Conservation (phyloP, 2,888 invertebrate species). For the Conistra vaccinii region DNA sequence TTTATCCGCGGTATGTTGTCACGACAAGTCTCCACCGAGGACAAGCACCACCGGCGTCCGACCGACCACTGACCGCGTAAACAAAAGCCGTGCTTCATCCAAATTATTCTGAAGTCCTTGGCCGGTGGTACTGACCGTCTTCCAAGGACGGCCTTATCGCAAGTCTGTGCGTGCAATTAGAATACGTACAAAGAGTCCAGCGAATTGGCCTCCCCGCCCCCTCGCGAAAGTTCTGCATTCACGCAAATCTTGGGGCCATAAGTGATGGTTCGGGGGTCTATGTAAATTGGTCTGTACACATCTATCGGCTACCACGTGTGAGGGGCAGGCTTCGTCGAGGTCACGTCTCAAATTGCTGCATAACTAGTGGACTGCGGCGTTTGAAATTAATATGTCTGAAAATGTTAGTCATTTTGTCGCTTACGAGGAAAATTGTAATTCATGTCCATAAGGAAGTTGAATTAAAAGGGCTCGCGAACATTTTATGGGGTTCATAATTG, state of each 20-base stretch:
- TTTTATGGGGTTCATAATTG: slow-evolving; percentile 18
- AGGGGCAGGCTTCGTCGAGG: slow-evolving; percentile 81
- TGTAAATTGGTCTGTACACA: slow-evolving; percentile 68
- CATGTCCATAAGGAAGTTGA: slow-evolving; percentile 68
- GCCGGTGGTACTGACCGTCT: slow-evolving; percentile 83
- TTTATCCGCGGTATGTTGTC: slow-evolving; percentile 84
- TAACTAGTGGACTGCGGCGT: slow-evolving; percentile 88
- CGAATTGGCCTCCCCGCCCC: slow-evolving; percentile 69
- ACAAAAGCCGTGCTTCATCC: slow-evolving; percentile 77
- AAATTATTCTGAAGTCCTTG: slow-evolving; percentile 87
- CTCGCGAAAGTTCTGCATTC: slow-evolving; percentile 68
- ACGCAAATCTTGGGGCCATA: slow-evolving; percentile 63
- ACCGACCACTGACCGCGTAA: slow-evolving; percentile 82
- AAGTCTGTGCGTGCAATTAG: slow-evolving; percentile 84
- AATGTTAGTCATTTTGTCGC: slow-evolving; percentile 78
- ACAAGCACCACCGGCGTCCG: slow-evolving; percentile 75
- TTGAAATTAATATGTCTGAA: slow-evolving; percentile 84
- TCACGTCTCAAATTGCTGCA: slow-evolving; percentile 88
- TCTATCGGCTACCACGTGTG: slow-evolving; percentile 77
- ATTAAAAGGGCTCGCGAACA: slow-evolving; percentile 43
- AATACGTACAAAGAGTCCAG: slow-evolving; percentile 70
- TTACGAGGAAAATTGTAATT: slow-evolving; percentile 68
- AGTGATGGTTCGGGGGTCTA: slow-evolving; percentile 69
- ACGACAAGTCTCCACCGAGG: slow-evolving; percentile 61
- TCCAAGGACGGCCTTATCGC: slow-evolving; percentile 85